Base-by-base conservation (phyloP, 2,888 invertebrate genomes). In the Rhingia campestris region DNA sequence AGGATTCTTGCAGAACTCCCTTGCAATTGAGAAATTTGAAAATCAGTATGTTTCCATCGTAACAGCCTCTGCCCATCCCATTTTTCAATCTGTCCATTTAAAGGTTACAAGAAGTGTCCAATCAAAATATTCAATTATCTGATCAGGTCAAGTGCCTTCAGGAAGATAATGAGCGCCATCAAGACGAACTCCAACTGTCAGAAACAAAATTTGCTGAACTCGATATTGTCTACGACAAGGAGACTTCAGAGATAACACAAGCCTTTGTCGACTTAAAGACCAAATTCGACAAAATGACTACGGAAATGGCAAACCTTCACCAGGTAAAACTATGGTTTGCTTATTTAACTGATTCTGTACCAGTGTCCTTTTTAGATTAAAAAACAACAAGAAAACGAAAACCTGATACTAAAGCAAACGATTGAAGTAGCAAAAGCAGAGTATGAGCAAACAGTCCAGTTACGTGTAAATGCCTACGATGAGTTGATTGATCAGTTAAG, bases 171-270 rank as follows among this genome's bases (percentile, higher is more conserved):
- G 35, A 53, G 7, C 43, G 54, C 7, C 22, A 74, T 6, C 33
- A 43, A 12, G 41, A 56, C 5, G 41, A 70, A 37, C 49, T 84
- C 5, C 58, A 70, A 33, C 43, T 22, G 22, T 63, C 84, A 3
- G 80, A 84, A 6, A 59, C 66, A 30, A 70, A 54, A 74, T 84
- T 84, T 6, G 80, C 80, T 12, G 64, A 84, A 14, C 22, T 84
- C 43, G 84, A 84, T 45, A 70, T 80, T 14, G 37, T 45, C 9
- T 84, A 84, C 30, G 84, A 80, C 53, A 41, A 80, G 4, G 51
- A 84, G 37, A 32, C 69, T 6, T 59, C 70, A 43, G 6, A 49
- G 43, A 74, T 35, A 70, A 9, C 7, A 66, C 59, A n/a, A 45
- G 32, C 4, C 54, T 22, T 22, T 22, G 22, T 22, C 22, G 53